Percentiles rank a stretch among this genome's conserved stretches.
Evolutionary conservation across 2,797 vertebrate genomes (phyloP).

Genomic region (Pseudochirops corinnae): DNA sequence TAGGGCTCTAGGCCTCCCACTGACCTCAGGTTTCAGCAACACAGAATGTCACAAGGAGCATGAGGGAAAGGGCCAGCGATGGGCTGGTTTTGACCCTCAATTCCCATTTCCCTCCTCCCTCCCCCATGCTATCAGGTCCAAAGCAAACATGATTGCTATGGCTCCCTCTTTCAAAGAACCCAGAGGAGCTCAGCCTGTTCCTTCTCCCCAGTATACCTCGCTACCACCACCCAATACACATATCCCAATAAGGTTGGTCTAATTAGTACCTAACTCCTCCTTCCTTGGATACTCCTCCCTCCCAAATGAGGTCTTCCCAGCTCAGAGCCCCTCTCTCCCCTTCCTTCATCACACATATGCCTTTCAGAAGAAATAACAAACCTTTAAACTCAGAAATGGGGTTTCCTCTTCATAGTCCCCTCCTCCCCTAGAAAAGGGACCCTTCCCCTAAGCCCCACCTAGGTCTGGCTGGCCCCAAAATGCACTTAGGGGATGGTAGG

Average conservation of each 20-base stretch:
- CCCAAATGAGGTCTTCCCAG: slow-evolving; percentile 6
- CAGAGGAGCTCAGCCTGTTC: neutral
- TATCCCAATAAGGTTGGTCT: neutral
- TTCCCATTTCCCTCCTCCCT: neutral
- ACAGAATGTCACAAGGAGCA: slow-evolving; percentile 42
- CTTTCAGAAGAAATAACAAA: neutral
- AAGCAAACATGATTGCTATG: slow-evolving; percentile 48
- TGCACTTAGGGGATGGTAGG: slow-evolving; percentile 21
- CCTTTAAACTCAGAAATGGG: slow-evolving; percentile 57
- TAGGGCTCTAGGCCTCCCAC: slow-evolving; percentile 42
- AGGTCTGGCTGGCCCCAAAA: neutral
- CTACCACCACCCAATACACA: neutral
- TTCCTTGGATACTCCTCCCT: neutral
- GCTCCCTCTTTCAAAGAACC: neutral
- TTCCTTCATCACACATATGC: slow-evolving; percentile 41
- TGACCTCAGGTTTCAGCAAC: slow-evolving; percentile 68
- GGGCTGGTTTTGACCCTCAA: neutral
- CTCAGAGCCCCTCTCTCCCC: slow-evolving; percentile 34
- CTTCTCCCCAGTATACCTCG: neutral
- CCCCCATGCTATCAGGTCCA: slow-evolving; percentile 15
- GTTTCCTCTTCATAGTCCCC: slow-evolving; percentile 36
- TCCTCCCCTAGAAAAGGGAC: neutral
- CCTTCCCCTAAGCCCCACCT: neutral
- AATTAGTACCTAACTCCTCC: slow-evolving; percentile 7
- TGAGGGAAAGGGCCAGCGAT: neutral